A percentile compares a stretch with the other conserved stretches of the same genome.
These are phyloP conservation scores for Harpagoxenus sublaevis DNA, from an alignment of 2,888 invertebrate species.

Conservation along the genomic window DNA sequence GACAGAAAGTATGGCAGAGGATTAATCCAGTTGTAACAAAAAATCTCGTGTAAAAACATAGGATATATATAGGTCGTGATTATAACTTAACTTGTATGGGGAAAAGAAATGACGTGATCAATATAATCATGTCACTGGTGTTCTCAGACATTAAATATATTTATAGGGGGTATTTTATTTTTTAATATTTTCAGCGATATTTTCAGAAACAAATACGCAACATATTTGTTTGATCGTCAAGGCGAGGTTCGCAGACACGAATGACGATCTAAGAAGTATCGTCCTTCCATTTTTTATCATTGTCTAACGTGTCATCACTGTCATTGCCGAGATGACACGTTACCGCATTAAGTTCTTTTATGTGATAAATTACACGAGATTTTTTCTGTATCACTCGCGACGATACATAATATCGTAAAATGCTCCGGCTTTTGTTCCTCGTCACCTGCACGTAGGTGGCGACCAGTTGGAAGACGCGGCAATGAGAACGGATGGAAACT, in stretches of 20 bases:
- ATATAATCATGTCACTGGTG: not conserved
- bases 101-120: not conserved
- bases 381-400: slow-evolving; percentile 67
- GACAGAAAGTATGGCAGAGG: not conserved
- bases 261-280: slow-evolving; percentile 54
- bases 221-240: slow-evolving; percentile 52
- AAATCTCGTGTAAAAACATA: not conserved
- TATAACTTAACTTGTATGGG: not conserved
- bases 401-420: slow-evolving; percentile 50
- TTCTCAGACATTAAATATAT: not conserved
- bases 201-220: slow-evolving; percentile 52
- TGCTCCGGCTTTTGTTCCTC: slow-evolving; percentile 67
- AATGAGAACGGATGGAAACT: not conserved
- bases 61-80: not conserved
- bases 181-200: slow-evolving; percentile 46
- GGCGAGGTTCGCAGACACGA: slow-evolving; percentile 60
- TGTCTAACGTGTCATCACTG: slow-evolving; percentile 64
- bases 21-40: not conserved
- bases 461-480: slow-evolving; percentile 23
- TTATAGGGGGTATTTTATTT: not conserved
- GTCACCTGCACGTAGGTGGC: slow-evolving; percentile 64
- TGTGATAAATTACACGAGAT: slow-evolving; percentile 73
- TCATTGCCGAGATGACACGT: slow-evolving; percentile 61
- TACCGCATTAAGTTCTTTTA: slow-evolving; percentile 64
- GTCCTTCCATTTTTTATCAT: slow-evolving; percentile 17